A percentile compares a stretch with the other conserved stretches of the same genome.
phyloP scores from a whole-genome alignment of 1,140 invertebrate species.

The Eubasilissa regina region DNA sequence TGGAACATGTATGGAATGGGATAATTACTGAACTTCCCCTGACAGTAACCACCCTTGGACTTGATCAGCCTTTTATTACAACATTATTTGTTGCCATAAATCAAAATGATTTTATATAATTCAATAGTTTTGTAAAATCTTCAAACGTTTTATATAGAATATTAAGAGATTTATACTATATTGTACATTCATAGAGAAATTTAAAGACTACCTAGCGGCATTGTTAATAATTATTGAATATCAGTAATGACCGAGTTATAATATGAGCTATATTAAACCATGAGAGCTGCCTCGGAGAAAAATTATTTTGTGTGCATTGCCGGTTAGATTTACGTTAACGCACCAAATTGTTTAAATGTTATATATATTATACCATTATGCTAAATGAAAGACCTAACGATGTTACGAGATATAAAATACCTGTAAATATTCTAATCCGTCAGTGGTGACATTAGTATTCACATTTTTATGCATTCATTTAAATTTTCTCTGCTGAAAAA shows the following conservation, averaged over 20 bases:
- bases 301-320: not conserved
- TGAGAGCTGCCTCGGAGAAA: not conserved
- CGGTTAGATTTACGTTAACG: not conserved
- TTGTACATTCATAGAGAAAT: constrained; percentile 33
- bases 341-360: constrained; percentile 13
- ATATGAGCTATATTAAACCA: not conserved
- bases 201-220: constrained; percentile 7
- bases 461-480: too few relatives aligned
- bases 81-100: too few relatives aligned
- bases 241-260: not conserved
- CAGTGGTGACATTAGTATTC: too few relatives aligned
- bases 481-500: too few relatives aligned
- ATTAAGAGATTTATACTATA: constrained; percentile 35
- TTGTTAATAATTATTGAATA: constrained; percentile 8
- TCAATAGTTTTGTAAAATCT: too few relatives aligned
- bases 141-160: constrained; percentile 5
- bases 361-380: not conserved
- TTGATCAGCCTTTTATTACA: too few relatives aligned
- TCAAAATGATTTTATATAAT: too few relatives aligned
- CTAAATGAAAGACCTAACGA: not conserved
- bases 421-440: too few relatives aligned
- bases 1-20: too few relatives aligned
- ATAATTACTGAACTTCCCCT: too few relatives aligned
- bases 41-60: too few relatives aligned
- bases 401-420: not conserved